phyloP scores from a whole-genome alignment of 64 coral and sea anemone species.

The Porites lutea region DNA sequence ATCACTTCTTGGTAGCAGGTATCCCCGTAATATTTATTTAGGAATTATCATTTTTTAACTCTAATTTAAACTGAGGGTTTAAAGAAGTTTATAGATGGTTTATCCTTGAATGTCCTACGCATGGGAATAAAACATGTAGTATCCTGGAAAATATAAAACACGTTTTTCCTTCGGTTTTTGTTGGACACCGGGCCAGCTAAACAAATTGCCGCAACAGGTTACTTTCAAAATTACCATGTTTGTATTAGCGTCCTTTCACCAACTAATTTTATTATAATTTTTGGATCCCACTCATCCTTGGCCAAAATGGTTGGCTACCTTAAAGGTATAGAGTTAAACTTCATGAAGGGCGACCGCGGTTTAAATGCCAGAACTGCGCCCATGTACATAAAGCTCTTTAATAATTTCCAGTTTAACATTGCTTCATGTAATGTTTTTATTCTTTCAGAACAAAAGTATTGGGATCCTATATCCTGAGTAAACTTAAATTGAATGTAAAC shows the following conservation, averaged over 20 bases:
- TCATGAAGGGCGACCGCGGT: background rate
- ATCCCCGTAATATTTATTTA: background rate
- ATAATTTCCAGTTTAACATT: background rate
- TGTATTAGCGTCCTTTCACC: background rate
- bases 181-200: background rate
- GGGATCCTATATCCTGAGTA: background rate
- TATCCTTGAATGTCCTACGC: background rate
- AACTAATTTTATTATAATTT: background rate
- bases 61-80: background rate
- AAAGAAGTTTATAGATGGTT: background rate
- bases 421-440: background rate
- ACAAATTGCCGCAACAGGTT: constrained; percentile 18
- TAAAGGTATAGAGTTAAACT: no score
- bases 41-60: background rate
- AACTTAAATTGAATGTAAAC: constrained; percentile 16
- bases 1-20: background rate
- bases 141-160: no score
- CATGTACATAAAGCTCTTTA: background rate
- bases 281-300: background rate
- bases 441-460: constrained; percentile 8
- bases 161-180: no score
- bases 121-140: no score
- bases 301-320: background rate
- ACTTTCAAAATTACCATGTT: background rate
- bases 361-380: background rate